Base-by-base conservation (phyloP, 2,113 vertebrate species). In the Hypanus sabinus region DNA sequence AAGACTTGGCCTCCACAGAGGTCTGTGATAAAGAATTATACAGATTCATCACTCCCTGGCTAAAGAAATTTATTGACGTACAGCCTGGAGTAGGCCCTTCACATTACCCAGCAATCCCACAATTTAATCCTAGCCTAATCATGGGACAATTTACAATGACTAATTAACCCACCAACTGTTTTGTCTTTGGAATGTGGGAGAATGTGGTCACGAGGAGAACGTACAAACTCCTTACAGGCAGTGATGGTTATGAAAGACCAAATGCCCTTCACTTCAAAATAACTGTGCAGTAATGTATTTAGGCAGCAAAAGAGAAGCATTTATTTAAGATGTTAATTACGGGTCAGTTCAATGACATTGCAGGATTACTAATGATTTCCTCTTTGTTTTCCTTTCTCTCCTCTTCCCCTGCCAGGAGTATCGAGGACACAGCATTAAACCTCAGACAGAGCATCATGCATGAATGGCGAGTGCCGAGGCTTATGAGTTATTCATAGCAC, bases 401-500 rank as follows among this genome's bases (percentile, higher is more conserved):
- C 36, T 73, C 70, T 73, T 24, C 36, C 90, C 38, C 68, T 55
- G 68, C 70, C 91, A 14, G 27, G 68, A 93, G 38, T 30, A 73
- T 70, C 38, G 12, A 73, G 38, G 73, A 73, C 91, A 93, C 68
- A 73, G 70, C 91, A 71, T 93, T 93, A 93, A 73, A 73, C 91
- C 68, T 93, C 91, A 93, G 91, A 75, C 91, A 93, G 91, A 30
- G 91, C 91, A 71, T 93, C 91, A 93, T 55, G 68, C 65, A 93
- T 93, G 91, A 93, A 73, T 73, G 91, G 91, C 91, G 36, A 46
- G 38, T 73, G 68, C 36, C 55, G 91, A 46, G 73, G 68, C 65
- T 93, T 93, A 93, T 71, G 91, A 36, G 91, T 93, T 93, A 93
- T 93, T 93, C 91, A 93, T 93, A 93, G 91, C 91, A 46, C 91